Conservation (phyloP, 2,113 vertebrate species). For the Festucalex cinctus region DNA sequence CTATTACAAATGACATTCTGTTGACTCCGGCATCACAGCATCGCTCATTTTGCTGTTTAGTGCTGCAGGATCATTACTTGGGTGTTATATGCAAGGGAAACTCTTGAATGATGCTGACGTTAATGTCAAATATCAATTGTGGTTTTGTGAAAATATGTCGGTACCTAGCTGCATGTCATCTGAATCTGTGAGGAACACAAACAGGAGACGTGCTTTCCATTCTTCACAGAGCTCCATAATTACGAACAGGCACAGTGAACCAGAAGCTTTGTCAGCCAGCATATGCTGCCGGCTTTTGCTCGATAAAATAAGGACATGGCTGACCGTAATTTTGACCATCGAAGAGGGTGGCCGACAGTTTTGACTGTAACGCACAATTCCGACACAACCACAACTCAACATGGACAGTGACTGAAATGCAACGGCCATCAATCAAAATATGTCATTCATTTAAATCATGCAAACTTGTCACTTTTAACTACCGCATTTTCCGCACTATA, state of each 20-base stretch:
- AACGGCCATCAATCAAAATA: not conserved
- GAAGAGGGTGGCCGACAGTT: not conserved
- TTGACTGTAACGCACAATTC: not conserved
- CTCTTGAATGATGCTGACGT: not conserved
- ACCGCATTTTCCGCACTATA: no score
- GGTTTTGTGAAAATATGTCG: not conserved
- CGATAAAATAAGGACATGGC: not conserved
- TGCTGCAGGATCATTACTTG: conserved; percentile 5
- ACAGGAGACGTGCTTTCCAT: not conserved
- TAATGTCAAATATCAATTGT: not conserved
- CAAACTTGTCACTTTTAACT: no score
- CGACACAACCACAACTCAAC: not conserved
- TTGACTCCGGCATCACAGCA: conserved; percentile 38
- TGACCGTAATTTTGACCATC: not conserved
- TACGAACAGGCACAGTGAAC: not conserved
- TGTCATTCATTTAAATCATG: no score
- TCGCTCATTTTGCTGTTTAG: conserved; percentile 13
- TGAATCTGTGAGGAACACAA: not conserved
- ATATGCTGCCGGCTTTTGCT: not conserved
- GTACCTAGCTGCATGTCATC: not conserved
- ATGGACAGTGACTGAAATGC: not conserved
- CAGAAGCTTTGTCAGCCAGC: not conserved
- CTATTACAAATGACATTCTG: conserved; percentile 39
- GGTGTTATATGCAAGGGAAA: not conserved
- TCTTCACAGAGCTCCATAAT: not conserved